Conservation (phyloP, 2,797 vertebrate genomes). For the Myripristis murdjan region DNA sequence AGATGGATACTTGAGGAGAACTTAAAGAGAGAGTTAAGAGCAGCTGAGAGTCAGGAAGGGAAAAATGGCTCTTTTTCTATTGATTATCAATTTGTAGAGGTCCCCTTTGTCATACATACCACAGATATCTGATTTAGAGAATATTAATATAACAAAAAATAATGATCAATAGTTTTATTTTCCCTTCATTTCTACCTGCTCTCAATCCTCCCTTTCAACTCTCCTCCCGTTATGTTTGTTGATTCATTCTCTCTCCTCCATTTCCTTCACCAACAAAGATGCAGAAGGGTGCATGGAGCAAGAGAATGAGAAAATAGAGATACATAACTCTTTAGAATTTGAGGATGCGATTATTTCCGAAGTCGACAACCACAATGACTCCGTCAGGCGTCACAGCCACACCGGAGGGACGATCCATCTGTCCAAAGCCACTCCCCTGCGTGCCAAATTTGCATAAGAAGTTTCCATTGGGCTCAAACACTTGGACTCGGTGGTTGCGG, state of each 20-base stretch:
- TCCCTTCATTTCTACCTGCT: conserved; percentile 63
- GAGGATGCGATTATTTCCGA: conserved; percentile 99
- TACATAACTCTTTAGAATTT: conserved; percentile 88
- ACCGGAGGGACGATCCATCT: conserved; percentile 99
- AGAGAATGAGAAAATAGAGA: conserved; percentile 67
- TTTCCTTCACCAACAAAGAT: conserved; percentile 68
- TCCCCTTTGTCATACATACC: conserved; percentile 70
- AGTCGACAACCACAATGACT: conserved; percentile 98
- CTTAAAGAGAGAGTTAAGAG: conserved; percentile 70
- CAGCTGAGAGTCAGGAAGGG: conserved; percentile 56
- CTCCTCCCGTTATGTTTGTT: conserved; percentile 69
- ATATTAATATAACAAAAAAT: conserved; percentile 46
- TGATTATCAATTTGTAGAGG: conserved; percentile 80
- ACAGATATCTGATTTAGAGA: conserved; percentile 58
- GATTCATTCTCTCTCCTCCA: conserved; percentile 78
- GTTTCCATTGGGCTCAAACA: conserved; percentile 98
- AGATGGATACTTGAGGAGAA: conserved; percentile 81
- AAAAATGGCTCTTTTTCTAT: conserved; percentile 73
- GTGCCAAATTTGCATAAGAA: conserved; percentile 99
- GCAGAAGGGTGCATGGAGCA: conserved; percentile 67
- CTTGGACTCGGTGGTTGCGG: conserved; percentile 98
- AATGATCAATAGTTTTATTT: conserved; percentile 50
- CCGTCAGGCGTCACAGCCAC: conserved; percentile 98
- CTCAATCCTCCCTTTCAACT: conserved; percentile 64
- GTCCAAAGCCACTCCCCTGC: conserved; percentile 97